phyloP scores from a whole-genome alignment of 2,888 invertebrate species.

The Sialis lutaria region DNA sequence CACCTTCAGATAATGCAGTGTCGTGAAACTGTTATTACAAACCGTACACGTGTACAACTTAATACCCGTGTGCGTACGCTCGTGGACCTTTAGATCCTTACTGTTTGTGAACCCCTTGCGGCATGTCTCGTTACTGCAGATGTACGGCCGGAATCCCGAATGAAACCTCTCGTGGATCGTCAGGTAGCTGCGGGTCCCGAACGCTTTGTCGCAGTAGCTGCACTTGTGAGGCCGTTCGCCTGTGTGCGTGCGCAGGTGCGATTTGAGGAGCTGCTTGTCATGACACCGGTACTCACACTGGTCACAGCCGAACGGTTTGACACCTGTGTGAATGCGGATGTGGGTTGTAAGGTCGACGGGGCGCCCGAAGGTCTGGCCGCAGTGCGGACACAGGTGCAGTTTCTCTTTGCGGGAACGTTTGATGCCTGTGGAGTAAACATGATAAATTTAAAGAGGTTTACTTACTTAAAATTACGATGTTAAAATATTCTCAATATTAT shows the following conservation, averaged over 20 bases:
- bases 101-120: slow-evolving; percentile 7
- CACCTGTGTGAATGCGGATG: slow-evolving; percentile 6
- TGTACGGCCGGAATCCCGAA: slow-evolving; percentile 6
- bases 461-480: no score
- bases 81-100: slow-evolving; percentile 8
- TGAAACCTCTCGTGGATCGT: slow-evolving; percentile 7
- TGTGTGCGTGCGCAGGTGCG: slow-evolving; percentile 6
- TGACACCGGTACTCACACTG: slow-evolving; percentile 7
- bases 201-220: slow-evolving; percentile 6
- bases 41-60: slow-evolving; percentile 6
- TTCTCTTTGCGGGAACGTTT: slow-evolving; percentile 4
- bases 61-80: slow-evolving; percentile 7
- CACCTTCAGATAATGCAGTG: slow-evolving; percentile 7
- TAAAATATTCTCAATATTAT: no score
- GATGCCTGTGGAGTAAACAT: not conserved
- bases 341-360: slow-evolving; percentile 6
- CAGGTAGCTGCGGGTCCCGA: slow-evolving; percentile 6
- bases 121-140: slow-evolving; percentile 2
- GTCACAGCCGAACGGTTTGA: slow-evolving; percentile 6
- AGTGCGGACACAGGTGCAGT: slow-evolving; percentile 6
- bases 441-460: not conserved
- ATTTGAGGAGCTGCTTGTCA: slow-evolving; percentile 5
- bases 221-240: slow-evolving; percentile 6
- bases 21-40: slow-evolving; percentile 7
- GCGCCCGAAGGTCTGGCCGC: slow-evolving; percentile 6